Conservation (phyloP, 2,888 invertebrate genomes). For the Plagodis dolabraria region DNA sequence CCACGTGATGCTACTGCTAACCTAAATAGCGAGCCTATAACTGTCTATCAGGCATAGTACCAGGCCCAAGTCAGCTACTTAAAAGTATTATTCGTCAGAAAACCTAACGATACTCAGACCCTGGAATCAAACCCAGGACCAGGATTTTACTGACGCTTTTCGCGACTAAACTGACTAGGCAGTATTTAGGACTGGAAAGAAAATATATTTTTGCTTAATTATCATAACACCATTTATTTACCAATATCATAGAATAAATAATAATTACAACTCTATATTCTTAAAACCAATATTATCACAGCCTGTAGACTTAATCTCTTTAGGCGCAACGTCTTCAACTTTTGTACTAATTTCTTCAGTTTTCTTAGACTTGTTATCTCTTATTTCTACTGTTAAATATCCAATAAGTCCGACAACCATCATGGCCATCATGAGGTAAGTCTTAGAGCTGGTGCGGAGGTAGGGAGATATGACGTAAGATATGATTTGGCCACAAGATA, state of each 20-base stretch:
- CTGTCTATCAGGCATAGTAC: too few relatives aligned
- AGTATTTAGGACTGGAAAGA: too few relatives aligned
- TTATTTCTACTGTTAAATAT: slow-evolving; percentile 76
- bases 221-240: too few relatives aligned
- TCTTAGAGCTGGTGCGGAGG: slow-evolving; percentile 79
- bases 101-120: too few relatives aligned
- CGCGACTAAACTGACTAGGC: too few relatives aligned
- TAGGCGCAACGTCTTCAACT: slow-evolving; percentile 22
- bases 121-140: too few relatives aligned
- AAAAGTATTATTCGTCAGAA: too few relatives aligned
- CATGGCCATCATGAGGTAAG: slow-evolving; percentile 77
- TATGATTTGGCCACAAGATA: slow-evolving; percentile 87
- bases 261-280: slow-evolving; percentile 44
- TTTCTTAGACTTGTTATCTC: slow-evolving; percentile 51
- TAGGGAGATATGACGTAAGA: slow-evolving; percentile 85
- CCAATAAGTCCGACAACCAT: slow-evolving; percentile 80
- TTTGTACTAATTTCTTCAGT: slow-evolving; percentile 43
- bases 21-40: too few relatives aligned
- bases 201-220: too few relatives aligned
- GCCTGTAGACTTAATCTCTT: slow-evolving; percentile 51
- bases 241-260: not conserved
- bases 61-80: too few relatives aligned
- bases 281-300: slow-evolving; percentile 71
- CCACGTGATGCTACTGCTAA: too few relatives aligned
- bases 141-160: too few relatives aligned